Percentiles rank a stretch among this genome's conserved stretches.
These are phyloP conservation scores for Meriones unguiculatus DNA, from an alignment of 2,113 vertebrate species.

Conservation along the genomic window DNA sequence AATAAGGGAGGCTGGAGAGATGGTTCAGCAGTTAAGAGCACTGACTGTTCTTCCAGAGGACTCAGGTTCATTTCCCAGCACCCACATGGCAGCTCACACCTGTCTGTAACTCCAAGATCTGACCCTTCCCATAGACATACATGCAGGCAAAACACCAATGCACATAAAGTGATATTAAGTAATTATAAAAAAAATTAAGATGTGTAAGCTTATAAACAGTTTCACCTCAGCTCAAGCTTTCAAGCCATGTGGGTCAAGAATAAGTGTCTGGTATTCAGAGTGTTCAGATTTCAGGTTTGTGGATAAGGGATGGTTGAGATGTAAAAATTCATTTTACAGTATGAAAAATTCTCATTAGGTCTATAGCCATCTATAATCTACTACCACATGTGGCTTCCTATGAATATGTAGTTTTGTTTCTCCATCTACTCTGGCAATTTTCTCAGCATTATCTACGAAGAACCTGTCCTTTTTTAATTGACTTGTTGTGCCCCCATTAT, in stretches of 20 bases:
- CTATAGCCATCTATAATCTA: not conserved
- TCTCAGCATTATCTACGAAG: not conserved
- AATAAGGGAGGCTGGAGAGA: not conserved
- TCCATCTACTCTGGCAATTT: not conserved
- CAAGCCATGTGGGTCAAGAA: not conserved
- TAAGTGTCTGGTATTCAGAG: not conserved
- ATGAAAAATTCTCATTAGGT: not conserved
- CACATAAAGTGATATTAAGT: too few species aligned
- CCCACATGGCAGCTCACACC: too few species aligned
- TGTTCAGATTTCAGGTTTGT: constrained; percentile 17
- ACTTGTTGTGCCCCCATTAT: not conserved
- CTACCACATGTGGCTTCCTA: not conserved
- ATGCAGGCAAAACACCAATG: too few species aligned
- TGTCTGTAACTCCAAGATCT: too few species aligned
- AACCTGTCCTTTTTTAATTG: not conserved
- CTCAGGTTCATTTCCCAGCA: too few species aligned
- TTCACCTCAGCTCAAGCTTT: not conserved
- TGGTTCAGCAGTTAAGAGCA: too few species aligned
- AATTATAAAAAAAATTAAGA: too few species aligned
- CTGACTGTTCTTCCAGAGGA: too few species aligned
- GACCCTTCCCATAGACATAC: too few species aligned
- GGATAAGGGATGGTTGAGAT: not conserved
- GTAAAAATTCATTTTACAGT: not conserved
- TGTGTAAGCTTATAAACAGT: not conserved
- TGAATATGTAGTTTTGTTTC: not conserved